Conservation (phyloP, 2,888 invertebrate genomes). For the Geotrupes spiniger region DNA sequence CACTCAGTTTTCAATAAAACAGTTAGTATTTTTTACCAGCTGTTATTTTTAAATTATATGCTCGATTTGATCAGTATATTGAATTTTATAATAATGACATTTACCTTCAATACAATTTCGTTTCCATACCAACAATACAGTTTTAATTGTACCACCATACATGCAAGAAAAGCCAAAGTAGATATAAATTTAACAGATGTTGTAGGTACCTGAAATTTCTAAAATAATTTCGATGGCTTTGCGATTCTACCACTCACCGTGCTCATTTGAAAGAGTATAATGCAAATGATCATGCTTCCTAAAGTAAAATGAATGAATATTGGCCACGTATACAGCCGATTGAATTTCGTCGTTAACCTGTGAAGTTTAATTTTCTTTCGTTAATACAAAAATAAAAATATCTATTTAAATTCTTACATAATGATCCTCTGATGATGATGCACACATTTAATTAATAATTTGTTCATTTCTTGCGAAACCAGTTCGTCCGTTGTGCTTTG, state of each 20-base stretch:
- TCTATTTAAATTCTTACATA: too few species aligned
- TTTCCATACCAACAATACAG: slow-evolving; percentile 60
- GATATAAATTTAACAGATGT: slow-evolving; percentile 47
- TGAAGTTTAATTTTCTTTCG: not conserved
- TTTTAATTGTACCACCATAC: slow-evolving; percentile 57
- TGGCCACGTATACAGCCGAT: too few species aligned
- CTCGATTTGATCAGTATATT: too few species aligned
- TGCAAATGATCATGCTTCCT: slow-evolving; percentile 38
- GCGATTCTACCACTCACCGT: slow-evolving; percentile 41
- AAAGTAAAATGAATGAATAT: slow-evolving; percentile 37
- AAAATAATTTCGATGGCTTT: slow-evolving; percentile 46
- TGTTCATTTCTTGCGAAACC: too few species aligned
- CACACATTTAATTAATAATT: too few species aligned
- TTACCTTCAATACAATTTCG: slow-evolving; percentile 55
- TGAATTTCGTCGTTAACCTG: too few species aligned
- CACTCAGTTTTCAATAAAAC: too few species aligned
- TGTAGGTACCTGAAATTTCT: slow-evolving; percentile 37
- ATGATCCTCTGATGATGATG: slow-evolving; percentile 28
- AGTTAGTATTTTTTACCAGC: too few species aligned
- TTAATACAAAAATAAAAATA: not conserved
- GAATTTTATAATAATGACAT: not conserved
- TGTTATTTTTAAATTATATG: too few species aligned
- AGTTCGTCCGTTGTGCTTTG: slow-evolving; percentile 18
- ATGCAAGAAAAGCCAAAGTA: slow-evolving; percentile 54
- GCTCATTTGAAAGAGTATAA: slow-evolving; percentile 42